Percentiles rank a stretch among this genome's conserved stretches.
phyloP scores from a whole-genome alignment of 2,797 vertebrate species.

The Streptopelia turtur region DNA sequence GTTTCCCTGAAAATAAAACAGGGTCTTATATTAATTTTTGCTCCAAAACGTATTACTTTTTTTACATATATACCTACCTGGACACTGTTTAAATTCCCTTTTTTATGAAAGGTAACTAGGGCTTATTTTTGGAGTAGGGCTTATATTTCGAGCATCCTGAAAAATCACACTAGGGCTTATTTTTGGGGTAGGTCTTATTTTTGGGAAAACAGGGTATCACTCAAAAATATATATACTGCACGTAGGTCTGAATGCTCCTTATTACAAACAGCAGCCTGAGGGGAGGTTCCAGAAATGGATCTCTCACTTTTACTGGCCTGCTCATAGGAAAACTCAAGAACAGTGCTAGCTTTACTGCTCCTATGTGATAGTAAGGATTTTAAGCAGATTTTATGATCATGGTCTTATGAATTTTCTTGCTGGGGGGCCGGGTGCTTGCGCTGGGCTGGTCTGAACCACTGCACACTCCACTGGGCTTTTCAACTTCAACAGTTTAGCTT shows the following conservation, averaged over 20 bases:
- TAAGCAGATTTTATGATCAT: not conserved
- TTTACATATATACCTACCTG: too few species aligned
- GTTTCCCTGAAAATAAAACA: too few species aligned
- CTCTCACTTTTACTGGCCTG: not conserved
- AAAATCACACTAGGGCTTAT: too few species aligned
- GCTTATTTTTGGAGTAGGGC: too few species aligned
- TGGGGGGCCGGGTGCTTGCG: not conserved
- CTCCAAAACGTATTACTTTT: too few species aligned
- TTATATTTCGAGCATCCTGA: too few species aligned
- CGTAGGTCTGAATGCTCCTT: not conserved
- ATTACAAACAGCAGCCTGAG: accelerated
- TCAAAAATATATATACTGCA: not conserved
- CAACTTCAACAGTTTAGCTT: not conserved
- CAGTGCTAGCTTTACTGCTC: not conserved
- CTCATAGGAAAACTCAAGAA: not conserved
- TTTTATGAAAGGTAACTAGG: too few species aligned
- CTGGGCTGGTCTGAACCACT: not conserved
- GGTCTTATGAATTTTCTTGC: not conserved
- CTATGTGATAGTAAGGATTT: not conserved
- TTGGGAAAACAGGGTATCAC: too few species aligned
- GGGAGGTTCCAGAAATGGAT: accelerated
- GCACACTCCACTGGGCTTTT: not conserved
- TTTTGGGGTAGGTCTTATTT: too few species aligned
- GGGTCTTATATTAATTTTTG: too few species aligned
- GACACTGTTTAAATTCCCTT: too few species aligned